Base-by-base conservation (phyloP, 2,888 invertebrate species). In the Heliconius ethilla region DNA sequence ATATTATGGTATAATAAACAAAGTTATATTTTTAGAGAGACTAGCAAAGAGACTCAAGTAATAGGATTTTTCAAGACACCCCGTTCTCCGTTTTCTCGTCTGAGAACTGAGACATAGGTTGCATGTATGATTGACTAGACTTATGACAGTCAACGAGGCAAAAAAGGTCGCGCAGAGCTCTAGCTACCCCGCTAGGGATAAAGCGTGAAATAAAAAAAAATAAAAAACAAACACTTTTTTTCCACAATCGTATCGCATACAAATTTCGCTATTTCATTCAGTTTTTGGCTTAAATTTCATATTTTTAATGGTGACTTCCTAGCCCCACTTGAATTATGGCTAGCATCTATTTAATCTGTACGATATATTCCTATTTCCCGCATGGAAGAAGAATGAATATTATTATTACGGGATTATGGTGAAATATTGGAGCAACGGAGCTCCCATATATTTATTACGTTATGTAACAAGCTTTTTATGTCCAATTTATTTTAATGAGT, bases 331-430 rank as follows among this genome's bases (percentile, higher is more conserved):
- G 40, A 69, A 40, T 45, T 69, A 69, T 45, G 69, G 40, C 7
- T 25, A 25, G 40, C 25, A 11, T 25, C 69, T 40, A 40, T 69
- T 69, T 13, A 69, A 45, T 45, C 25, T 63, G 18, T 45, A 69
- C 40, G 45, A 40, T 69, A 69, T 69, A 40, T 69, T 69, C 69
- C 15, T 25, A 37, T 69, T 69, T 11, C 15, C 25, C 69, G 40
- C 40, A 69, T 69, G 67, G 37, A 69, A 37, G 69, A 25, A 69
- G 69, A 45, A 45, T 25, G 40, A 27, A 45, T 40, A 69, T 45
- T 69, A 69, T 69, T 45, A 69, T 69, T 40, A 69, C 40, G 69
- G 40, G 69, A 69, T 69, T 69, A 69, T 45, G 69, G 69, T 69
- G 69, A 69, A 69, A 69, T 69, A 69, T 69, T 69, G 69, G 40